phyloP scores from a whole-genome alignment of 2,888 invertebrate species.

The Lepidocyrtoides sp. region DNA sequence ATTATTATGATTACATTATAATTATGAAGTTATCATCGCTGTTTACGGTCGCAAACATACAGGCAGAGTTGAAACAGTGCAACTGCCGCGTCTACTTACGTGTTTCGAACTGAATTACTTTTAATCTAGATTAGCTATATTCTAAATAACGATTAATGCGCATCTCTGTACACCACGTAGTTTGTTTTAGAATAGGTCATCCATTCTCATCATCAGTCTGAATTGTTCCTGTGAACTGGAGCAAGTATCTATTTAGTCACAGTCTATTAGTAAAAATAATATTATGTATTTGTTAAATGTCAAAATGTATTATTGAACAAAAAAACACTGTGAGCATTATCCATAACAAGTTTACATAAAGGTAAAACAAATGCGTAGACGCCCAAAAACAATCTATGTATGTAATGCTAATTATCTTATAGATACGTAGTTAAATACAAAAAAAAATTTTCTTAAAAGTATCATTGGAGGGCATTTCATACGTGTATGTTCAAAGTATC shows the following conservation, averaged over 20 bases:
- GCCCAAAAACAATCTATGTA: constrained; percentile 18
- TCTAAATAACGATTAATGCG: constrained; percentile 46
- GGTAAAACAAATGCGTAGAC: constrained; percentile 41
- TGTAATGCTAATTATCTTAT: neutral
- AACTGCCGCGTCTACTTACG: constrained; percentile 64
- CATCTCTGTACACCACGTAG: constrained; percentile 66
- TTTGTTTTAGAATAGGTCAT: constrained; percentile 40
- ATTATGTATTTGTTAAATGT: constrained; percentile 32
- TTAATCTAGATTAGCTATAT: neutral
- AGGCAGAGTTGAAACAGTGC: constrained; percentile 36
- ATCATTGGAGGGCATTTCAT: constrained; percentile 8
- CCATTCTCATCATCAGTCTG: constrained; percentile 77
- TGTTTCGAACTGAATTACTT: constrained; percentile 75
- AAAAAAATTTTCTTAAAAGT: constrained; percentile 1
- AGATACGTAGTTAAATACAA: neutral
- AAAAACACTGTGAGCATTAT: constrained; percentile 62
- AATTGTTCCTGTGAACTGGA: constrained; percentile 69
- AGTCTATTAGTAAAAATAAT: constrained; percentile 55
- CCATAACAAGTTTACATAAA: constrained; percentile 25
- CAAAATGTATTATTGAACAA: constrained; percentile 56
- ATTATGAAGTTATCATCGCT: constrained; percentile 47
- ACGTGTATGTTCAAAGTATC: constrained; percentile 52
- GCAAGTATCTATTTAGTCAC: constrained; percentile 72
- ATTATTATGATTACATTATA: neutral
- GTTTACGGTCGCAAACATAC: constrained; percentile 38